These are phyloP conservation scores for Monochamus alternatus DNA, from an alignment of 2,888 invertebrate genomes.

Conservation along the genomic window DNA sequence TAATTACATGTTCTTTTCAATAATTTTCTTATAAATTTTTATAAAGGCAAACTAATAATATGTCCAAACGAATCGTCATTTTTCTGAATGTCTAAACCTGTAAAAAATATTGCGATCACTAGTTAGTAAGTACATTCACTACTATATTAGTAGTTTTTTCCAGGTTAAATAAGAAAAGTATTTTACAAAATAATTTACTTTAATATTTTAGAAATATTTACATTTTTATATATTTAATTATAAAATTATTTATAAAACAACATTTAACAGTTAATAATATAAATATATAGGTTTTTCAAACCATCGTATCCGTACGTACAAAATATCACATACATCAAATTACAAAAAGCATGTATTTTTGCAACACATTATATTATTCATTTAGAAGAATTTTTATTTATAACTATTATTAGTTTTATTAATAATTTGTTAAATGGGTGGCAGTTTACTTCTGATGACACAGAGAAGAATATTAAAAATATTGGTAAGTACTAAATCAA, in stretches of 20 bases:
- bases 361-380: too few relatives aligned
- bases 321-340: constrained; percentile 15
- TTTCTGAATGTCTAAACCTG: too few relatives aligned
- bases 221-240: constrained; percentile 2
- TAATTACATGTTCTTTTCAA: too few relatives aligned
- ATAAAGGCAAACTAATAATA: too few relatives aligned
- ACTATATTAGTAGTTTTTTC: too few relatives aligned
- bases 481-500: too few relatives aligned
- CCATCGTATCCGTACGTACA: not conserved
- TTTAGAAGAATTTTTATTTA: not conserved
- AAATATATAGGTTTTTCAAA: not conserved
- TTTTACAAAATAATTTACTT: not conserved
- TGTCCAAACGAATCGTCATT: too few relatives aligned
- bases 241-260: not conserved
- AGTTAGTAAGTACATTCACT: too few relatives aligned
- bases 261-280: not conserved
- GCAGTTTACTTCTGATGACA: too few relatives aligned
- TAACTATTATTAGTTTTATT: not conserved
- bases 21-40: too few relatives aligned
- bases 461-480: too few relatives aligned
- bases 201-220: constrained; percentile 1
- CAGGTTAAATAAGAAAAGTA: not conserved
- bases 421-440: not conserved
- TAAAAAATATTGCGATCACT: too few relatives aligned
- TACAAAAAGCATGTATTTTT: not conserved